Conservation (phyloP, 2,113 vertebrate genomes). For the Pteruthius melanotis region DNA sequence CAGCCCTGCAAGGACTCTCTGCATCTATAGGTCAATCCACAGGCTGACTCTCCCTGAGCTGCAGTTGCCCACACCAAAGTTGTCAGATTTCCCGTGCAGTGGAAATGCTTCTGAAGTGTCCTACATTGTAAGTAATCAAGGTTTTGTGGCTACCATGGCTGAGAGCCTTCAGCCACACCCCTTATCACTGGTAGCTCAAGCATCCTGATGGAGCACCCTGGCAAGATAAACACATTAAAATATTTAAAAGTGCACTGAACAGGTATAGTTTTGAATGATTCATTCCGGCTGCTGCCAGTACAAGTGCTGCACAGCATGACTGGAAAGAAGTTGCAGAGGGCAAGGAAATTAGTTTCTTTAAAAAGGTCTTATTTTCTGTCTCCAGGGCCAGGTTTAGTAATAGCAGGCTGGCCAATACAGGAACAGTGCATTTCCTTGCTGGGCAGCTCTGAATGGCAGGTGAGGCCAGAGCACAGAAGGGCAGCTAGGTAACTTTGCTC, state of each 20-base stretch:
- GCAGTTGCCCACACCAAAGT: not conserved
- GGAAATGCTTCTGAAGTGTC: not conserved
- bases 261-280: not conserved
- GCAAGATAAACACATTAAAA: not conserved
- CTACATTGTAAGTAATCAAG: not conserved
- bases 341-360: not conserved
- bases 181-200: not conserved
- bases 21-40: not conserved
- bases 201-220: not conserved
- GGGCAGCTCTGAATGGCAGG: not conserved
- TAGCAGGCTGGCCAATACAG: not conserved
- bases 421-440: not conserved
- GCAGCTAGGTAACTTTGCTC: not conserved
- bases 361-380: not conserved
- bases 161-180: not conserved
- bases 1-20: not conserved
- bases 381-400: not conserved
- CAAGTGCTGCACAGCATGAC: not conserved
- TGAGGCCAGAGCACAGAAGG: not conserved
- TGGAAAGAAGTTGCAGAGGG: not conserved
- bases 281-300: not conserved
- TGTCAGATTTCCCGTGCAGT: not conserved
- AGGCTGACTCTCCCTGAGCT: not conserved
- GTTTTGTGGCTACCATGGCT: not conserved
- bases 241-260: not conserved